Percentiles rank a stretch among this genome's conserved stretches.
Evolutionary conservation across 1,140 invertebrate species (phyloP).

Genomic region (Palaemon carinicauda): DNA sequence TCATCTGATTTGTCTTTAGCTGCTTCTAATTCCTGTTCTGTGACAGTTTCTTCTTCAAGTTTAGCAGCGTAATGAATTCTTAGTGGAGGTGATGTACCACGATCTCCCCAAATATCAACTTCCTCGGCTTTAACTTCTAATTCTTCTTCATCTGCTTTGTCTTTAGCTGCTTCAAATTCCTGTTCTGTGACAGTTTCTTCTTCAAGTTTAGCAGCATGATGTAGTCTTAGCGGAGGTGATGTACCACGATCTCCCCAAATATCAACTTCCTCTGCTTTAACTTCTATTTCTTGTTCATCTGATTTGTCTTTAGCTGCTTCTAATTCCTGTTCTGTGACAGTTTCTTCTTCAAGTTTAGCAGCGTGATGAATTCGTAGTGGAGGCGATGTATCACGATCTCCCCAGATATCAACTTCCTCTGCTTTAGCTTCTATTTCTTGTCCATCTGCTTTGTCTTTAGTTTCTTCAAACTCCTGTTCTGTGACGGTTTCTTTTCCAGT

Average conservation of each 20-base stretch:
- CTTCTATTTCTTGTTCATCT: no score
- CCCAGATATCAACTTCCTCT: background rate
- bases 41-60: background rate
- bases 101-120: background rate
- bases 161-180: background rate
- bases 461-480: no score
- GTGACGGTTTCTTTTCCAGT: background rate
- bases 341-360: background rate
- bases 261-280: background rate
- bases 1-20: background rate
- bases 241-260: conserved; percentile 5
- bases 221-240: background rate
- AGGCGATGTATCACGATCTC: background rate
- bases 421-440: background rate
- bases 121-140: background rate
- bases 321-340: background rate
- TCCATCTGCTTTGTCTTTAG: background rate
- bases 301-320: background rate
- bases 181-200: background rate
- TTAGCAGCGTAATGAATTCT: background rate
- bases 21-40: background rate
- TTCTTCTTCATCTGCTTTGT: background rate
- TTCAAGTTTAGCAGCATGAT: background rate
- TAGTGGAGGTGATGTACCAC: background rate
- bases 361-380: no score